Percentiles rank a stretch among this genome's conserved stretches.
phyloP scores from a whole-genome alignment of 2,113 vertebrate species.

The Daboia siamensis region DNA sequence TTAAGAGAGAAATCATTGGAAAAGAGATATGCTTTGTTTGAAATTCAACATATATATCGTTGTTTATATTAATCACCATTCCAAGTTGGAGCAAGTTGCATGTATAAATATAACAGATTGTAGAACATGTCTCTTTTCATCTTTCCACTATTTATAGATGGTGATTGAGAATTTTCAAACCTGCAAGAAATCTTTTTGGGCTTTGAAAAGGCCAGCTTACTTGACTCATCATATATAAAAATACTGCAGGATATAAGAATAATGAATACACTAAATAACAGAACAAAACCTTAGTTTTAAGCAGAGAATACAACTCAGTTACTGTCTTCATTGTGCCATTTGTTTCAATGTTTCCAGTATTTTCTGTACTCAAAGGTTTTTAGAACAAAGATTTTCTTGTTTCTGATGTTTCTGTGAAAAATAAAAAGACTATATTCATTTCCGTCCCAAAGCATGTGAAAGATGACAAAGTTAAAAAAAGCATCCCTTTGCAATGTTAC shows the following conservation, averaged over 20 bases:
- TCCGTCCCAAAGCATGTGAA: conserved; percentile 38
- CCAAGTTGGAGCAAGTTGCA: not conserved
- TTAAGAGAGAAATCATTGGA: not conserved
- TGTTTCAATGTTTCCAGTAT: conserved; percentile 46
- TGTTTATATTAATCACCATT: not conserved
- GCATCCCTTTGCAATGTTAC: conserved; percentile 47
- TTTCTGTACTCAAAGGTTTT: conserved; percentile 26
- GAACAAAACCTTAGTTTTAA: conserved; percentile 24
- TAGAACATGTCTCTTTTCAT: not conserved
- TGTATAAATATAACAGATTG: not conserved
- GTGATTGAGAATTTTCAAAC: not conserved
- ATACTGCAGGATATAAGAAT: conserved; percentile 6
- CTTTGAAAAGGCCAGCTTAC: not conserved
- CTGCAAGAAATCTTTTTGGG: not conserved
- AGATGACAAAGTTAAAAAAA: conserved; percentile 45
- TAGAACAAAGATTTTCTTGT: conserved; percentile 56
- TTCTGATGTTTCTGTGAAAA: conserved; percentile 47
- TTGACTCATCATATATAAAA: conserved; percentile 4
- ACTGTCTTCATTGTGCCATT: conserved; percentile 43
- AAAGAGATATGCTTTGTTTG: not conserved
- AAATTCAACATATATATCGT: not conserved
- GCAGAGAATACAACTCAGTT: conserved; percentile 25
- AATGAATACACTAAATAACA: conserved; percentile 19
- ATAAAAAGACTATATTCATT: conserved; percentile 53
- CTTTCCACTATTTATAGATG: not conserved